Evolutionary conservation across 2,888 invertebrate species (phyloP).

Genomic region (Choreutis nemorana): DNA sequence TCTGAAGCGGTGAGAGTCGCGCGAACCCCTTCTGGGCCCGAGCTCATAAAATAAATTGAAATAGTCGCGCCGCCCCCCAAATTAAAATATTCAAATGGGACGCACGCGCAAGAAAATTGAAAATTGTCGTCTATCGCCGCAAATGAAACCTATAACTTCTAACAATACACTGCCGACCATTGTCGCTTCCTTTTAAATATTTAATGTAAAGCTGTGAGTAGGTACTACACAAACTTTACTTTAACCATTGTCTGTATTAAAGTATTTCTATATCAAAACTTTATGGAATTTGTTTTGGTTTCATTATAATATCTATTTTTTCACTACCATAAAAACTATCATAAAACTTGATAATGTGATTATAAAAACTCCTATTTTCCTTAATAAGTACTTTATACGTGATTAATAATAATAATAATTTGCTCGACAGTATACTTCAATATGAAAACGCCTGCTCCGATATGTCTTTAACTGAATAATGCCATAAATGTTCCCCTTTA

Average conservation of each 20-base stretch:
- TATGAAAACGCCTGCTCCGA: conserved; percentile 48
- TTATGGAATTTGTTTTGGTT: no score
- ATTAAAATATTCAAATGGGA: conserved; percentile 68
- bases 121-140: conserved; percentile 67
- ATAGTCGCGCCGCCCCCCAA: conserved; percentile 67
- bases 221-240: no score
- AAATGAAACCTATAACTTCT: conserved; percentile 67
- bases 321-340: no score
- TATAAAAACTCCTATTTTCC: no score
- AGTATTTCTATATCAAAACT: no score
- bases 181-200: no score
- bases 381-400: no score
- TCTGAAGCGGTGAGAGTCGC: conserved; percentile 56
- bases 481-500: conserved; percentile 61
- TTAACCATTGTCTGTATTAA: no score
- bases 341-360: no score
- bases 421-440: conserved; percentile 35
- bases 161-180: conserved; percentile 40
- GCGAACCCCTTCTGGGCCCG: conserved; percentile 58
- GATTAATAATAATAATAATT: no score
- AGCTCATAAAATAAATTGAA: conserved; percentile 67
- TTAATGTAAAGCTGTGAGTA: not conserved
- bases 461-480: conserved; percentile 59
- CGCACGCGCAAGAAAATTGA: conserved; percentile 68
- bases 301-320: no score